These are phyloP conservation scores for Stylophora pistillata DNA, from an alignment of 64 coral and sea anemone genomes.

Conservation along the genomic window DNA sequence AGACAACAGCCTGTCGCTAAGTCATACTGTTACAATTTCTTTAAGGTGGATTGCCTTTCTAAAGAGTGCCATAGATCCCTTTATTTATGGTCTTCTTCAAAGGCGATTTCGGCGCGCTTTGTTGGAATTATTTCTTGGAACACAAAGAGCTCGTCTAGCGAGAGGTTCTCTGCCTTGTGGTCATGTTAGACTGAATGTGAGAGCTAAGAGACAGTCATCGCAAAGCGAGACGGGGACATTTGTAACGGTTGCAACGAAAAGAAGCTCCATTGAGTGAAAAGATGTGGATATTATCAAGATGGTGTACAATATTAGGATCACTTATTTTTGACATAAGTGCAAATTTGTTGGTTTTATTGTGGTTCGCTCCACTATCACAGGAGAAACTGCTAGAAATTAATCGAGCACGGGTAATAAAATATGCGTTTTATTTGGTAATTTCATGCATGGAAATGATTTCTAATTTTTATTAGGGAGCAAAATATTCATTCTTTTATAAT, in stretches of 20 bases:
- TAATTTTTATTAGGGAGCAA: neutral
- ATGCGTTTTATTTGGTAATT: neutral
- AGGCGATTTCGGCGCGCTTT: conserved; percentile 86
- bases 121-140: conserved; percentile 70
- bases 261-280: conserved; percentile 64
- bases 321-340: neutral
- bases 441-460: neutral
- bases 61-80: conserved; percentile 92
- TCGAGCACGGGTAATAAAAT: neutral
- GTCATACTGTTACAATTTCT: conserved; percentile 63
- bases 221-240: conserved; percentile 88
- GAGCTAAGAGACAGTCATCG: conserved; percentile 72
- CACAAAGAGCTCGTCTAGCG: conserved; percentile 71
- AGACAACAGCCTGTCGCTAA: conserved; percentile 5
- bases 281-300: neutral
- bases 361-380: neutral
- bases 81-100: conserved; percentile 96
- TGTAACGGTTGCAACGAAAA: conserved; percentile 56
- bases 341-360: neutral
- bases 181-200: conserved; percentile 63
- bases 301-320: neutral
- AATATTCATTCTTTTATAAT: neutral
- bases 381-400: neutral
- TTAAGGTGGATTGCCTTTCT: conserved; percentile 91
- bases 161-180: conserved; percentile 78